Conservation (phyloP, 2,888 invertebrate species). For the Agonopterix subpropinquella region DNA sequence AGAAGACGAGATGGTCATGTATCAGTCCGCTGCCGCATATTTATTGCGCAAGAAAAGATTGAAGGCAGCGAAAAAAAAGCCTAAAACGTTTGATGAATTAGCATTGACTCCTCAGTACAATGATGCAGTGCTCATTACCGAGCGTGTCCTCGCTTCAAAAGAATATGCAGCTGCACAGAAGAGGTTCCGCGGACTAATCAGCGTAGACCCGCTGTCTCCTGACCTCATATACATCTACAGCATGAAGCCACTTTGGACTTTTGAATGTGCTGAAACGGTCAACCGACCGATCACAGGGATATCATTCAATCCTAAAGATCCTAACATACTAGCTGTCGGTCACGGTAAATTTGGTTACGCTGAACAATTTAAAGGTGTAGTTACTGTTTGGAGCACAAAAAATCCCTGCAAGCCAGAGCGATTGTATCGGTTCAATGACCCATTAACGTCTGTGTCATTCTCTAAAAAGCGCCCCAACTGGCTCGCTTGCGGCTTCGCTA, state of each 20-base stretch:
- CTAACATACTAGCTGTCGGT: constrained; percentile 83
- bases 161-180: constrained; percentile 81
- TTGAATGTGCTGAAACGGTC: constrained; percentile 66
- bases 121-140: constrained; percentile 79
- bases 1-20: constrained; percentile 65
- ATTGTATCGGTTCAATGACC: constrained; percentile 75
- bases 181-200: constrained; percentile 79
- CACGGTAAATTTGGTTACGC: constrained; percentile 81
- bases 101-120: constrained; percentile 60
- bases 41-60: constrained; percentile 45
- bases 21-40: constrained; percentile 48
- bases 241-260: constrained; percentile 80
- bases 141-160: constrained; percentile 83
- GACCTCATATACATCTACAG: constrained; percentile 81
- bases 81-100: constrained; percentile 44
- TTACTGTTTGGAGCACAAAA: constrained; percentile 87
- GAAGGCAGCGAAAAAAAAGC: constrained; percentile 16
- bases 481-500: constrained; percentile 83
- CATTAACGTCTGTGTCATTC: constrained; percentile 83
- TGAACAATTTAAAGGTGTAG: constrained; percentile 75
- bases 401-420: constrained; percentile 87
- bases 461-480: constrained; percentile 81
- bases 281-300: constrained; percentile 77
- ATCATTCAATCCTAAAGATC: constrained; percentile 80
- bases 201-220: constrained; percentile 77